These are phyloP conservation scores for Eublepharis macularius DNA, from an alignment of 2,113 vertebrate species.

Conservation along the genomic window DNA sequence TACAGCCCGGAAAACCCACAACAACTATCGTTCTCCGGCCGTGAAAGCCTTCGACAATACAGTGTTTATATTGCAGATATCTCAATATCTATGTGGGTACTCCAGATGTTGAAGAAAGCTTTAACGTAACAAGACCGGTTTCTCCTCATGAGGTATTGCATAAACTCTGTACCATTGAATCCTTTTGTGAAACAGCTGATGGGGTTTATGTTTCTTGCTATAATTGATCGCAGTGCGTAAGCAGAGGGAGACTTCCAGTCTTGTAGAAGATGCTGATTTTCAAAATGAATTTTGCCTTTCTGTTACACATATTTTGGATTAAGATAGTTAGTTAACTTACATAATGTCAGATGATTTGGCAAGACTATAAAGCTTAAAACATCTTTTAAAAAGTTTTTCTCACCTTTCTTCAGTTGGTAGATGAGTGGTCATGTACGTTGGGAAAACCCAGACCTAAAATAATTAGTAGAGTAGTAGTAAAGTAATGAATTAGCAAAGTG, in stretches of 20 bases:
- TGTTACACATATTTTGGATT: background rate
- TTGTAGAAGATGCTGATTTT: background rate
- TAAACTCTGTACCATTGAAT: background rate
- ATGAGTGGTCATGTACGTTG: background rate
- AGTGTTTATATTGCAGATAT: slow-evolving; percentile 80
- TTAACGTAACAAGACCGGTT: slow-evolving; percentile 95
- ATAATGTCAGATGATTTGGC: no score
- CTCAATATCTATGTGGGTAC: slow-evolving; percentile 96
- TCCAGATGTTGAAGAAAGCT: slow-evolving; percentile 98
- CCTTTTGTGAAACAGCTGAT: background rate
- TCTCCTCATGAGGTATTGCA: slow-evolving; percentile 92
- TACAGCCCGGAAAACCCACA: no score
- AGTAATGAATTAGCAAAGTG: background rate
- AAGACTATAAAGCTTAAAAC: background rate
- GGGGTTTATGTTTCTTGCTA: background rate
- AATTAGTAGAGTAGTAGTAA: background rate
- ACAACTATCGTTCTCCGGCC: no score
- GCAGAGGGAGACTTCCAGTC: background rate
- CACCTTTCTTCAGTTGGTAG: background rate
- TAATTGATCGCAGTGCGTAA: background rate
- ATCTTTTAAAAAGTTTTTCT: background rate
- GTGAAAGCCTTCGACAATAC: no score
- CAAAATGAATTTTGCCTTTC: background rate
- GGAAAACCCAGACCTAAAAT: background rate
- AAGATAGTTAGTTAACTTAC: background rate